Conservation (phyloP, 2,888 invertebrate species). For the Parnassius smintheus region DNA sequence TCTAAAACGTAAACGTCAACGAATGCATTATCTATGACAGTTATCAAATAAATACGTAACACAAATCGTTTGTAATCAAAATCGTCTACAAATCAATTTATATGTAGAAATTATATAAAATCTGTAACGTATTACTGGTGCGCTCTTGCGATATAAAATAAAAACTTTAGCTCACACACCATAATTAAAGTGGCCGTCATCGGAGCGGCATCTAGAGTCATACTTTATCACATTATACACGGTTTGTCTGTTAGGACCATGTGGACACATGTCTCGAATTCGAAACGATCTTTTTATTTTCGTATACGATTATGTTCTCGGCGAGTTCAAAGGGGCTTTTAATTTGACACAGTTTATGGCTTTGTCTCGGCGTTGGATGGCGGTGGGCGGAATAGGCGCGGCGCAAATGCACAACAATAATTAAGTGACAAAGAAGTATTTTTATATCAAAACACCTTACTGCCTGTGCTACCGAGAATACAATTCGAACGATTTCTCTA, state of each 20-base stretch:
- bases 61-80: too few species aligned
- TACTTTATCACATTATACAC: slow-evolving; percentile 71
- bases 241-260: slow-evolving; percentile 66
- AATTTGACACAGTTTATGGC: slow-evolving; percentile 76
- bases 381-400: slow-evolving; percentile 41
- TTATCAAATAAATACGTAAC: too few species aligned
- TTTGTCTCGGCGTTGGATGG: slow-evolving; percentile 58
- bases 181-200: slow-evolving; percentile 44
- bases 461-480: too few species aligned
- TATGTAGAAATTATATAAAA: too few species aligned
- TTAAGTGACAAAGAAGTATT: slow-evolving; percentile 40
- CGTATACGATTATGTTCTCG: slow-evolving; percentile 67
- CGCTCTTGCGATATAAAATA: slow-evolving; percentile 27
- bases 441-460: neutral
- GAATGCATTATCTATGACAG: too few species aligned
- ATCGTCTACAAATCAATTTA: too few species aligned
- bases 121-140: neutral
- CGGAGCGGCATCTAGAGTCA: slow-evolving; percentile 38
- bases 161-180: slow-evolving; percentile 31
- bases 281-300: slow-evolving; percentile 67
- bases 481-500: too few species aligned
- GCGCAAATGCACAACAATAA: slow-evolving; percentile 44
- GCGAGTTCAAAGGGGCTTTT: slow-evolving; percentile 72
- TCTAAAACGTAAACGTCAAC: too few species aligned
- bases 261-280: slow-evolving; percentile 74